Base-by-base conservation (phyloP, 2,888 invertebrate genomes). In the Acutogordius australiensis region DNA sequence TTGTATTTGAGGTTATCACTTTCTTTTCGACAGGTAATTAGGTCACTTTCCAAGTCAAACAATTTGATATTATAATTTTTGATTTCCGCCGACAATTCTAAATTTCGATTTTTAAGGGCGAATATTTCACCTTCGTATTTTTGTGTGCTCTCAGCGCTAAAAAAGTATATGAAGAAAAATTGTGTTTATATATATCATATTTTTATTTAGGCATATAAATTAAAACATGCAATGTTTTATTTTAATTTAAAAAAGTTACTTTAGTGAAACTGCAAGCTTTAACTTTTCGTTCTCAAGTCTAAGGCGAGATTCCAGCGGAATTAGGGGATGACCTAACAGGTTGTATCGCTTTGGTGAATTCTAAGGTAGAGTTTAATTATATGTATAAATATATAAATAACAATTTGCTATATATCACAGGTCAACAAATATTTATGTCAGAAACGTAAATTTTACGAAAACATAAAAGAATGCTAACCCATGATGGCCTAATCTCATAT, bases 211-310 rank as follows among this genome's bases (percentile, higher is more conserved):
- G n/a, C n/a, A n/a, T n/a, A n/a, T n/a, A n/a, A n/a, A n/a, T n/a
- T n/a, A n/a, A n/a, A n/a, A n/a, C n/a, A n/a, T n/a, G n/a, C n/a
- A n/a, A n/a, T n/a, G n/a, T n/a, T n/a, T 13, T 13, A 37, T 37
- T 37, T 37, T 13, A 37, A 37, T 37, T 37, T 37, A 37, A 37
- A 37, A 37, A 37, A 37, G n/a, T n/a, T 51, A 51, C 51, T 51
- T 51, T 13, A 51, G 51, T 51, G 51, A 21, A 51, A 51, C n/a
- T 21, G 51, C 51, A 4, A 51, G 4, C 23, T 51, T 51, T 51
- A 51, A 26, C 23, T 51, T 51, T 51, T 51, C 51, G 26, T 51
- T 51, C 23, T 51, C 51, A 4, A 51, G 26, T 51, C 26, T 51
- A n/a, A 51, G 23, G 4, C 51, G 13, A 4, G 51, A 21, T 23